A percentile compares a stretch with the other conserved stretches of the same genome.
Conservation (phyloP, 2,888 invertebrate species). For the Euzophera pinguis region DNA sequence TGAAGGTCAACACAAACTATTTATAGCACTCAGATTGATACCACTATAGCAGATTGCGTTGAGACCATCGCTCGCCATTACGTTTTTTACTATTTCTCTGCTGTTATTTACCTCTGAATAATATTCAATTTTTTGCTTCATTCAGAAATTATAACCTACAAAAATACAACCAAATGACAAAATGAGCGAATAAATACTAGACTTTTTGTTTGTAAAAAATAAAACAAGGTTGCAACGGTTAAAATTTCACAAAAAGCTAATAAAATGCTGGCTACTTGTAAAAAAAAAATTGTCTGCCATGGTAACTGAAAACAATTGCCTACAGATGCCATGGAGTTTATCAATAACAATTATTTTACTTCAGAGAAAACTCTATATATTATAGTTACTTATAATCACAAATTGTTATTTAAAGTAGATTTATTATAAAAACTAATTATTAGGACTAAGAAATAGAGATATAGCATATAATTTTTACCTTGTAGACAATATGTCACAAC, state of each 20-base stretch:
- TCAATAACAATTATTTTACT: slow-evolving; percentile 1
- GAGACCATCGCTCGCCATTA: neutral
- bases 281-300: slow-evolving; percentile 20
- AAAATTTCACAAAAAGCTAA: neutral
- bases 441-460: slow-evolving; percentile 9
- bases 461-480: slow-evolving; percentile 11
- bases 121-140: slow-evolving; percentile 60
- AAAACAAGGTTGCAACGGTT: neutral
- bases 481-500: slow-evolving; percentile 1
- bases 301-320: slow-evolving; percentile 34
- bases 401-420: neutral
- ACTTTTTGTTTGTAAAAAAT: neutral
- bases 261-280: slow-evolving; percentile 23
- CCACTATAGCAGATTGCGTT: slow-evolving; percentile 14
- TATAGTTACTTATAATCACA: neutral
- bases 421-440: neutral
- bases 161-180: slow-evolving; percentile 21
- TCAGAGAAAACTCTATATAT: neutral
- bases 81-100: neutral
- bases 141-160: slow-evolving; percentile 47
- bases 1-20: slow-evolving; percentile 34
- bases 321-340: slow-evolving; percentile 42
- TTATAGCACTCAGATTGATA: slow-evolving; percentile 21
- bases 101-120: slow-evolving; percentile 55
- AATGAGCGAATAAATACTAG: neutral